Percentiles rank a stretch among this genome's conserved stretches.
Evolutionary conservation across 2,113 vertebrate species (phyloP).

Genomic region (Myiozetetes cayanensis): DNA sequence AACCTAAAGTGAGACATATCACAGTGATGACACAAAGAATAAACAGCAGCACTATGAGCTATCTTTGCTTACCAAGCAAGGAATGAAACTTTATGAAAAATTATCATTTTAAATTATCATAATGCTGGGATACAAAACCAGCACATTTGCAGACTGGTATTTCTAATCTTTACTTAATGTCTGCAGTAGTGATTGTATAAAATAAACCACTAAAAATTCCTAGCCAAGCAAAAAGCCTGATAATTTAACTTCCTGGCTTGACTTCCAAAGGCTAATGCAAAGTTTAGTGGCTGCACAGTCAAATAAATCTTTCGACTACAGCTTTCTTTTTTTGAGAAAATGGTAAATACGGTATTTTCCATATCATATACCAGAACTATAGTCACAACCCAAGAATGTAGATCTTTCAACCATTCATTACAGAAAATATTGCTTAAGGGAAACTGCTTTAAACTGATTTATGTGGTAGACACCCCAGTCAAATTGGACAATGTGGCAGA

Average conservation of each 20-base stretch:
- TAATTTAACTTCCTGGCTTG: constrained; percentile 48
- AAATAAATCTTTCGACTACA: constrained; percentile 53
- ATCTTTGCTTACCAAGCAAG: constrained; percentile 22
- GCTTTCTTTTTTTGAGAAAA: not conserved
- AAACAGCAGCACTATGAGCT: not conserved
- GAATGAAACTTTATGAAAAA: constrained; percentile 21
- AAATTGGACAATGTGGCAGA: constrained; percentile 72
- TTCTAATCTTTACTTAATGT: constrained; percentile 47
- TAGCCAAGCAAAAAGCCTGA: constrained; percentile 47
- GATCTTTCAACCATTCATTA: constrained; percentile 69
- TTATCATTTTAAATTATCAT: not conserved
- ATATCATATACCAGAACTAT: constrained; percentile 49
- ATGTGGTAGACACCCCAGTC: constrained; percentile 69
- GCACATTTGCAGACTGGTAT: constrained; percentile 1
- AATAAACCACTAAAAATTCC: constrained; percentile 47
- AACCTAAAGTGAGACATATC: not conserved
- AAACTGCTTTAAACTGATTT: constrained; percentile 74
- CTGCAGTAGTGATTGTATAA: not conserved
- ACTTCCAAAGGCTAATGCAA: constrained; percentile 46
- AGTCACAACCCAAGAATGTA: constrained; percentile 60
- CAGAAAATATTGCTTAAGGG: constrained; percentile 61
- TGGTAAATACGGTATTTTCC: constrained; percentile 43
- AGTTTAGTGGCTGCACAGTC: constrained; percentile 31
- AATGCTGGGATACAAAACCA: constrained; percentile 8
- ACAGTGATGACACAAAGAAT: not conserved